Base-by-base conservation (phyloP, 2,888 invertebrate species). In the Chloroclystis v-ata region DNA sequence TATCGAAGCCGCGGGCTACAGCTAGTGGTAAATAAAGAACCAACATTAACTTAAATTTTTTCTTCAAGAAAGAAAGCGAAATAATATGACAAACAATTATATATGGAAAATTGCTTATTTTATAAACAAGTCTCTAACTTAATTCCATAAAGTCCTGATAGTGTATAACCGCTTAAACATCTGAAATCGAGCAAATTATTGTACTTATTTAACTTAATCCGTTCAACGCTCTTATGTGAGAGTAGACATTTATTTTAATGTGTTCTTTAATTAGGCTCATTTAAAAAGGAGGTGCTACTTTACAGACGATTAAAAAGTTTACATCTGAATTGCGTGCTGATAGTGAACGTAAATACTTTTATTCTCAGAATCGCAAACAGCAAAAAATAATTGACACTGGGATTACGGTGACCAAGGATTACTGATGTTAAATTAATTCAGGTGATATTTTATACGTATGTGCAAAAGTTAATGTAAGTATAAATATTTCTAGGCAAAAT, bases 241-340 rank as follows among this genome's bases (percentile, higher is more conserved):
- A 33, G 45, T 28, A 25, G 32, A 49, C 32, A 43, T 46, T 49
- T 42, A 24, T 46, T 47, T 47, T 54, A 52, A 51, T 54, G 49
- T 42, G n/a, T 42, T 42, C 14, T 42, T 50, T 56, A 52, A 52
- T 52, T 48, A 55, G 45, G 39, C 30, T 14, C 24, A 39, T 55
- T 50, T 46, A 37, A 25, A 26, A 20, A 25, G 16, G 30, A 42
- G 30, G 30, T 37, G 41, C 37, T 30, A 20, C 13, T 37, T 13
- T 9, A 43, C 37, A 39, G 35, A 26, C 16, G 9, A 32, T 14
- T 33, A 43, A 43, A 39, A 43, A 24, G 29, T 46, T 39, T 16
- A 41, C 33, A 32, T 28, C 40, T 37, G 37, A 54, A 54, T 52
- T 41, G 28, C 24, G 43, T 43, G 38, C 16, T 43, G 37, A 48